phyloP scores from a whole-genome alignment of 2,113 vertebrate genomes.

The Cynoglossus semilaevis region DNA sequence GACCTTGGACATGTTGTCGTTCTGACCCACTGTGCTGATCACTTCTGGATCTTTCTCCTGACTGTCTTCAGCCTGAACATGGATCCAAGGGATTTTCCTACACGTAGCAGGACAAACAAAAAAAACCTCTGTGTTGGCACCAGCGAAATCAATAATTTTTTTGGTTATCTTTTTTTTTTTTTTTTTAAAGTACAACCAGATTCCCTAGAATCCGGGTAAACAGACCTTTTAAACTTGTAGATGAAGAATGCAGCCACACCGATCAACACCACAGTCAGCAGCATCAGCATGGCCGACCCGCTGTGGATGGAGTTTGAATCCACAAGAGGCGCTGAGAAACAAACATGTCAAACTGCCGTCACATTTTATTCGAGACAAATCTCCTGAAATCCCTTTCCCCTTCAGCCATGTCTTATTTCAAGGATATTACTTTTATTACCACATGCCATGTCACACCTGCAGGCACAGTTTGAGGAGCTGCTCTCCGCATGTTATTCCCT shows the following conservation, averaged over 20 bases:
- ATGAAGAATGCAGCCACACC: conserved; percentile 93
- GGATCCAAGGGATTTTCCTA: conserved; percentile 98
- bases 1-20: conserved; percentile 87
- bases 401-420: conserved; percentile 15
- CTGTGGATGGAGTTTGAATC: conserved; percentile 87
- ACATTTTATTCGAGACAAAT: conserved; percentile 8
- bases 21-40: conserved; percentile 92
- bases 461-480: conserved; percentile 22
- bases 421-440: conserved; percentile 33
- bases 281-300: conserved; percentile 91
- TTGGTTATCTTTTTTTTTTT: too few species aligned
- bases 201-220: neutral
- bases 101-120: neutral
- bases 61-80: conserved; percentile 92
- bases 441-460: conserved; percentile 17
- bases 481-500: conserved; percentile 39
- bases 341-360: conserved; percentile 4
- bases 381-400: conserved; percentile 3
- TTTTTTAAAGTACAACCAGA: neutral
- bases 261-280: conserved; percentile 88
- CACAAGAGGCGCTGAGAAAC: conserved; percentile 84
- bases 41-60: conserved; percentile 95
- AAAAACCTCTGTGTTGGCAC: neutral
- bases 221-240: conserved; percentile 97
- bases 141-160: neutral